Percentiles rank a stretch among this genome's conserved stretches.
phyloP scores from a whole-genome alignment of 2,797 vertebrate species.

The Diceros bicornis region DNA sequence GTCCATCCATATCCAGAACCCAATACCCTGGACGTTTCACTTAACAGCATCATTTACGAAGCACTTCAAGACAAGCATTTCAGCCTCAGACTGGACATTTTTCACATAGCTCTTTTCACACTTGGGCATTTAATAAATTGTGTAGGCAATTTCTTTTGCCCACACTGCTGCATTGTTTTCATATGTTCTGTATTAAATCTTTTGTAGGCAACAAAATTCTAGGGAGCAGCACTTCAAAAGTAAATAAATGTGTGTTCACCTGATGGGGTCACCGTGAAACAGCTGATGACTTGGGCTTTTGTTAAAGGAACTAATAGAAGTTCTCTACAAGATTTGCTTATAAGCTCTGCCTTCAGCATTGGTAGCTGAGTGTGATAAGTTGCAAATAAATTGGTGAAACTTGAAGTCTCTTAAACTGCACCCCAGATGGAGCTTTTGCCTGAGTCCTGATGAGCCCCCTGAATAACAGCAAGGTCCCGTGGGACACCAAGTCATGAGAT shows the following conservation, averaged over 20 bases:
- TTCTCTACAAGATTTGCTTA: background rate
- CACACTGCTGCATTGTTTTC: background rate
- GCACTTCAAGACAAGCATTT: background rate
- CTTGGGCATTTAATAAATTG: background rate
- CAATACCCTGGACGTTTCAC: background rate
- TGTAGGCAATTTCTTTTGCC: background rate
- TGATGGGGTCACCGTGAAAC: background rate
- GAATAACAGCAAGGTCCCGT: background rate
- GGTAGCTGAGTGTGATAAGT: background rate
- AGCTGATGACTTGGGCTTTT: background rate
- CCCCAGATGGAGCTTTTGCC: background rate
- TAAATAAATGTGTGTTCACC: constrained; percentile 26
- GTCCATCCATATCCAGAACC: background rate
- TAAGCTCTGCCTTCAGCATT: background rate
- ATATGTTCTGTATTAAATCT: background rate
- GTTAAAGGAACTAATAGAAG: background rate
- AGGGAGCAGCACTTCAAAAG: constrained; percentile 48
- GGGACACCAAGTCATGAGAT: background rate
- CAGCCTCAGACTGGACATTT: background rate
- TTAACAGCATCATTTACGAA: background rate
- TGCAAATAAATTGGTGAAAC: background rate
- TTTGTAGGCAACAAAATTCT: background rate
- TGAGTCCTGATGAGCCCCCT: background rate
- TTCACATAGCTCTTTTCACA: background rate
- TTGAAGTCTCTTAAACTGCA: background rate